Evolutionary conservation across 2,113 vertebrate species (phyloP).

Genomic region (Bubo scandiacus): DNA sequence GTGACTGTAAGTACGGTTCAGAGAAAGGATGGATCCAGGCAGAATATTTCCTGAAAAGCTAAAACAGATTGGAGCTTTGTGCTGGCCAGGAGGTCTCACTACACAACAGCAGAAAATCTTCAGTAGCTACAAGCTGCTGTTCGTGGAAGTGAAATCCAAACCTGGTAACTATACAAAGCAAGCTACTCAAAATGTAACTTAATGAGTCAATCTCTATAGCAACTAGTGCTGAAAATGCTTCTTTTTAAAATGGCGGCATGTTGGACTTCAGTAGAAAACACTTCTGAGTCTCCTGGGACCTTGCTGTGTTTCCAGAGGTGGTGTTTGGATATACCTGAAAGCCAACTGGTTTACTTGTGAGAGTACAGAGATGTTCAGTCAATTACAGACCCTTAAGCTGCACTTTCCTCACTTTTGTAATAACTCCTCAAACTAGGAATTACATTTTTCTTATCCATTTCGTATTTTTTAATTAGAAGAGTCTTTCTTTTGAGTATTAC

Average conservation of each 20-base stretch:
- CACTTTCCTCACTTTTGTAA: not conserved
- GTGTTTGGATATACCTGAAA: not conserved
- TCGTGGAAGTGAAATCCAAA: not conserved
- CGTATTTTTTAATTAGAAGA: not conserved
- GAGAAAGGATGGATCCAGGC: not conserved
- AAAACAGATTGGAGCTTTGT: not conserved
- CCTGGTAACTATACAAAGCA: not conserved
- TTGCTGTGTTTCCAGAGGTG: not conserved
- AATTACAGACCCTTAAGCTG: not conserved
- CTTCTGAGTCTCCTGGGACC: not conserved
- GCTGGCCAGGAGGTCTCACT: not conserved
- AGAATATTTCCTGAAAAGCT: not conserved
- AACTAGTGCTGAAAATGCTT: not conserved
- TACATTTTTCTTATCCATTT: not conserved
- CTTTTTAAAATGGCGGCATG: not conserved
- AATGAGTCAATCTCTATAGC: not conserved
- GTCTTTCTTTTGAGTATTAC: not conserved
- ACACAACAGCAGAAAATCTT: not conserved
- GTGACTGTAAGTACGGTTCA: not conserved
- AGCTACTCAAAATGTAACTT: not conserved
- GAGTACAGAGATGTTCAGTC: not conserved
- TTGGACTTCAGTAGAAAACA: not conserved
- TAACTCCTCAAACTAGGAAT: not conserved
- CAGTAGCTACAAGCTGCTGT: not conserved
- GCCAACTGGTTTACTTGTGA: not conserved